A percentile compares a stretch with the other conserved stretches of the same genome.
phyloP scores from a whole-genome alignment of 1,140 invertebrate genomes.

The Lamellibrachia luymesi region DNA sequence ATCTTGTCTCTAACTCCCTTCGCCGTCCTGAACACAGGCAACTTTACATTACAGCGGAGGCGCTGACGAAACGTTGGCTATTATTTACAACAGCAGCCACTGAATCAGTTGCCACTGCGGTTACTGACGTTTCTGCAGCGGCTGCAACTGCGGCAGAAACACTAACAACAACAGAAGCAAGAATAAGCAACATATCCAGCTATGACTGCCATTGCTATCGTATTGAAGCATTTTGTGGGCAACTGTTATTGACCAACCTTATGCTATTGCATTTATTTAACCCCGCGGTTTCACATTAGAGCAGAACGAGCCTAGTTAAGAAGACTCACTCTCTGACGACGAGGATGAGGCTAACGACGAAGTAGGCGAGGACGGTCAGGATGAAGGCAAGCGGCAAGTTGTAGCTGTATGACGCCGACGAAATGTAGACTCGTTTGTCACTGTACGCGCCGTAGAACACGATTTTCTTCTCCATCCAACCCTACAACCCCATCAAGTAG shows the following conservation, averaged over 20 bases:
- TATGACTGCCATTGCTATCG: too few relatives aligned
- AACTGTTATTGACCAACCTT: too few relatives aligned
- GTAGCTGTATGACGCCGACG: constrained; percentile 59
- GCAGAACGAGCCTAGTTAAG: neutral
- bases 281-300: neutral
- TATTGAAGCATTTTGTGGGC: too few relatives aligned
- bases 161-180: too few relatives aligned
- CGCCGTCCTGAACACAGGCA: constrained; percentile 50
- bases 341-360: constrained; percentile 63
- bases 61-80: too few relatives aligned
- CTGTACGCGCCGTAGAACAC: constrained; percentile 78
- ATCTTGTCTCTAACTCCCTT: constrained; percentile 46
- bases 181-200: too few relatives aligned
- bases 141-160: neutral
- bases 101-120: too few relatives aligned
- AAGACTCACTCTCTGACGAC: constrained; percentile 54
- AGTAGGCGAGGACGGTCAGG: constrained; percentile 60
- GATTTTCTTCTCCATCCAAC: constrained; percentile 72
- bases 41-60: neutral
- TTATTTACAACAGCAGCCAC: too few relatives aligned
- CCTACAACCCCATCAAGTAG: constrained; percentile 43
- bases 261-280: neutral
- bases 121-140: too few relatives aligned
- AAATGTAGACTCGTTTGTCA: constrained; percentile 28
- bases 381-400: constrained; percentile 77